These are phyloP conservation scores for Sarcophaga rosellei DNA, from an alignment of 2,888 invertebrate species.

Conservation along the genomic window DNA sequence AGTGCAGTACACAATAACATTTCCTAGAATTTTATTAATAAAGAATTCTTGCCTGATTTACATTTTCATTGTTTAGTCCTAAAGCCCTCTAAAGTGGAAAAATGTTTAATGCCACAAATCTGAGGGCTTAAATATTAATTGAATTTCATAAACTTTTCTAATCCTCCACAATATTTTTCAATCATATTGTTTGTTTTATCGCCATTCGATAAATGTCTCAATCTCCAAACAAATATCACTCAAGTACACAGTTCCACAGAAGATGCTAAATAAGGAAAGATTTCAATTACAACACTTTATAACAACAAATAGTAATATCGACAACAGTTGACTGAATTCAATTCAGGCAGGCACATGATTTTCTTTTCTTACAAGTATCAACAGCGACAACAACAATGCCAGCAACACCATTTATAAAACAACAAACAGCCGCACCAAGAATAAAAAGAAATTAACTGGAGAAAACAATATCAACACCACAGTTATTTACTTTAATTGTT, in stretches of 20 bases:
- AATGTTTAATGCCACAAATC: background rate
- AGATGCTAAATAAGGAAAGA: background rate
- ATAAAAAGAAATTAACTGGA: conserved; percentile 10
- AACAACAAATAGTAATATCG: conserved; percentile 1
- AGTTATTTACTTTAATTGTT: conserved; percentile 65
- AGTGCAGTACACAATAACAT: too few relatives aligned
- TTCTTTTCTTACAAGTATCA: background rate
- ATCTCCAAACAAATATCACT: background rate
- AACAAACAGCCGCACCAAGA: background rate
- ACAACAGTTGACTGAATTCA: background rate
- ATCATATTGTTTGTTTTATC: background rate
- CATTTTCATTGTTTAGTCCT: too few relatives aligned
- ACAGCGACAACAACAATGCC: background rate
- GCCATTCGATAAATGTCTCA: background rate
- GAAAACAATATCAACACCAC: conserved; percentile 50
- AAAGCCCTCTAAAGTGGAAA: too few relatives aligned
- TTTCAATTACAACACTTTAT: conserved; percentile 11
- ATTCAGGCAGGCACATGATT: background rate
- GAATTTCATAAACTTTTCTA: conserved; percentile 22
- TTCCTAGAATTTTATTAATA: too few relatives aligned
- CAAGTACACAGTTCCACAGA: conserved; percentile 8
- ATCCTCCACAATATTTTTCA: conserved; percentile 2
- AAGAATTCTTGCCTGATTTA: too few relatives aligned
- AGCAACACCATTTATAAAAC: background rate
- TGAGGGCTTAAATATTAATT: conserved; percentile 38